Base-by-base conservation (phyloP, 1,140 invertebrate genomes). In the Delia radicum region DNA sequence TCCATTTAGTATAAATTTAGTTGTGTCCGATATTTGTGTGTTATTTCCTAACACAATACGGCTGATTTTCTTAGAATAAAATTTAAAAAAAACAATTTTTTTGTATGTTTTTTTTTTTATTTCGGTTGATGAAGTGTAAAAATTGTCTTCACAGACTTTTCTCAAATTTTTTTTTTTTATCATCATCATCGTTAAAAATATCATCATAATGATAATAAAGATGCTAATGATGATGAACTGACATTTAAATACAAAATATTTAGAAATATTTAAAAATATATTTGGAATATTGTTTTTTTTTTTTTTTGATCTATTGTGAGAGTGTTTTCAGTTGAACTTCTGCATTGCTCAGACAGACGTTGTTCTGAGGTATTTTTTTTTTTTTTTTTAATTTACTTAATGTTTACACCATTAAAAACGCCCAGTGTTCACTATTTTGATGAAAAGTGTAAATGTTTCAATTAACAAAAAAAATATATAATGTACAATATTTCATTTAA, bases 241-340 rank as follows among this genome's bases (percentile, higher is more conserved):
- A 69, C 65, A 69, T 33, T 69, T 69, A 37, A 55, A 69, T 69
- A 69, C 65, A 69, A 69, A 69, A 69, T 69, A 69, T 69, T 69
- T 69, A 61, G 46, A 73, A 73, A 72, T 71, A 10, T 72, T 72
- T 4, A 55, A n/a, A 55, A 13, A 13, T 13, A 37, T 61, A 46
- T 31, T 61, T 74, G 73, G 48, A 55, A 55, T 55, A 55, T 55
- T 55, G 48, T 55, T 55, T 21, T 55, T 55, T n/a, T 18, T 48
- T 48, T 48, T 48, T 55, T 18, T 55, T 55, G 48, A 21, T 55
- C n/a, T 55, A 7, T 55, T 21, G 48, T 55, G 18, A 55, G 21
- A 21, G 48, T 55, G 48, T 55, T 55, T 42, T 55, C 48, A 55
- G 48, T 55, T 21, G 48, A 55, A 55, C 18, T 21, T 55, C 7